A percentile compares a stretch with the other conserved stretches of the same genome.
Evolutionary conservation across 2,797 vertebrate genomes (phyloP).

Genomic region (Eutrigla gurnardus): DNA sequence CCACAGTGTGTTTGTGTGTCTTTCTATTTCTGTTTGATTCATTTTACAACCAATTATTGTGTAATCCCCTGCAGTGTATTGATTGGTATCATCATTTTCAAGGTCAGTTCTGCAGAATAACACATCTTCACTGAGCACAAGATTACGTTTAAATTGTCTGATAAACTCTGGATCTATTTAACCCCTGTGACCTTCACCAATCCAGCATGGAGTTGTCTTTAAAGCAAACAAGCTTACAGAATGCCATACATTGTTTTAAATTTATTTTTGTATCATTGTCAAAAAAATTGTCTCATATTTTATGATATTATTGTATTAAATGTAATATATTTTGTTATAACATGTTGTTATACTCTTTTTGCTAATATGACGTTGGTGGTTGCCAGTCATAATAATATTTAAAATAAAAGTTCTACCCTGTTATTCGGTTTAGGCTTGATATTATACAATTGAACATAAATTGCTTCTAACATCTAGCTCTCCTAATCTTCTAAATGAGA

Average conservation of each 20-base stretch:
- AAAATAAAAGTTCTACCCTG: neutral
- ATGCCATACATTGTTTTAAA: neutral
- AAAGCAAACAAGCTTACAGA: conserved; percentile 3
- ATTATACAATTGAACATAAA: conserved; percentile 3
- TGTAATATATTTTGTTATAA: neutral
- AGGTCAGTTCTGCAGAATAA: conserved; percentile 10
- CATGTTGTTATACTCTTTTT: neutral
- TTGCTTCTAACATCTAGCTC: neutral
- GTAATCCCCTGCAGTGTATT: neutral
- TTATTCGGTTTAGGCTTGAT: neutral
- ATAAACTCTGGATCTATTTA: neutral
- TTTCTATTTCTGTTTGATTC: conserved; percentile 1
- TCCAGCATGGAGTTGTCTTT: neutral
- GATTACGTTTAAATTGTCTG: conserved; percentile 11
- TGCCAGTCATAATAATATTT: neutral
- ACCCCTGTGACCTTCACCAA: neutral
- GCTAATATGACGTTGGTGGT: neutral
- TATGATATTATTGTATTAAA: too few species aligned
- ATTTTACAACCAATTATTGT: conserved; percentile 2
- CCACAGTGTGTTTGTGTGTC: neutral
- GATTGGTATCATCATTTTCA: neutral
- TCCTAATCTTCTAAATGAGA: conserved; percentile 25
- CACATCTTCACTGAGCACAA: neutral
- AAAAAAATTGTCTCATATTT: too few species aligned
- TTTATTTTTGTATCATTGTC: too few species aligned